These are phyloP conservation scores for Mesorhabditis sp. DNA, from an alignment of 2,888 invertebrate species.

Conservation along the genomic window DNA sequence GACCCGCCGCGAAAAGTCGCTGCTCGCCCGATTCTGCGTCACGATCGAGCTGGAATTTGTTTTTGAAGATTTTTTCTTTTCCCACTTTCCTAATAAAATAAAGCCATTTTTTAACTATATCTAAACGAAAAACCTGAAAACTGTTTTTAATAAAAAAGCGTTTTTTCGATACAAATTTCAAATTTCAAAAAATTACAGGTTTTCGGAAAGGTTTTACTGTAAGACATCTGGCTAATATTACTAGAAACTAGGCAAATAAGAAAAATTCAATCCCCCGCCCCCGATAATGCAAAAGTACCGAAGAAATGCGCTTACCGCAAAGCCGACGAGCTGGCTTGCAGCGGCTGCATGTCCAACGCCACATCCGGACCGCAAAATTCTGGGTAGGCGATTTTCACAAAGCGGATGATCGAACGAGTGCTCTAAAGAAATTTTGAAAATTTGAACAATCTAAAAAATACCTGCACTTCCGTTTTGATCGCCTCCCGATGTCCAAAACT, in stretches of 20 bases:
- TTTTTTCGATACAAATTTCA: neutral
- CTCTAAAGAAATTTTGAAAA: conserved; percentile 15
- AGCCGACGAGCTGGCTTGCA: conserved; percentile 9
- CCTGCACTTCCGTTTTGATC: neutral
- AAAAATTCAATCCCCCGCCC: too few species aligned
- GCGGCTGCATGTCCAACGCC: conserved; percentile 21
- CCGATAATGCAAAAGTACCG: neutral
- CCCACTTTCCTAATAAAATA: too few species aligned
- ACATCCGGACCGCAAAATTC: conserved; percentile 32
- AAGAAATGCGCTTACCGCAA: neutral
- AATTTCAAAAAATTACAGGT: neutral
- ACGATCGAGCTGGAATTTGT: too few species aligned
- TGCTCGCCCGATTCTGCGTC: neutral
- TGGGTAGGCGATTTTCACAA: conserved; percentile 46
- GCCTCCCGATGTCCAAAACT: neutral
- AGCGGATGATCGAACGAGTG: conserved; percentile 35
- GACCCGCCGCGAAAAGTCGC: neutral
- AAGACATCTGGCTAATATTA: too few species aligned
- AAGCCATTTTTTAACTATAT: too few species aligned
- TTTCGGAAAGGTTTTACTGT: too few species aligned
- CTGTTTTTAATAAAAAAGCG: neutral
- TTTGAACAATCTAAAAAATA: too few species aligned
- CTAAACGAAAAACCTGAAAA: too few species aligned
- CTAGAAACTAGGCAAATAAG: too few species aligned
- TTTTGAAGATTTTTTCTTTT: too few species aligned